These are phyloP conservation scores for Bucco capensis DNA, from an alignment of 2,113 vertebrate genomes.

Conservation along the genomic window DNA sequence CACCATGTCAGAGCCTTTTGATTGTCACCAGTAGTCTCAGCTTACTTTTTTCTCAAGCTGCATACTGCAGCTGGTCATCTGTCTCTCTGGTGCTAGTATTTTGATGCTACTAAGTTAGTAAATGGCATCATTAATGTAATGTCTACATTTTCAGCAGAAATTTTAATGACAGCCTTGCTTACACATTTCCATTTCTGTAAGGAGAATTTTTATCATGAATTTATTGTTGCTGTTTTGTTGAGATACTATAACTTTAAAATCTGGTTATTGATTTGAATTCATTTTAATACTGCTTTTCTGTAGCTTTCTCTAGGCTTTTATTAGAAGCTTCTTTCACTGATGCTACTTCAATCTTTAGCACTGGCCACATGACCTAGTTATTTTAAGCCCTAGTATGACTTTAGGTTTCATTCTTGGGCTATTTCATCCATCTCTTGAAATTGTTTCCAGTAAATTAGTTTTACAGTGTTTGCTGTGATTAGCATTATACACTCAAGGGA, in stretches of 20 bases:
- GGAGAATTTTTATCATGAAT: not conserved
- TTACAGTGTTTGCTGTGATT: slow-evolving; percentile 11
- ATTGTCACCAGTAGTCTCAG: not conserved
- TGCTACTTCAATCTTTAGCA: slow-evolving; percentile 10
- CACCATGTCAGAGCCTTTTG: not conserved
- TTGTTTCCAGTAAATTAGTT: slow-evolving; percentile 51
- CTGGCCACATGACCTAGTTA: slow-evolving; percentile 65
- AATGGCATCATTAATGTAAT: not conserved
- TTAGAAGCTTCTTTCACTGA: slow-evolving; percentile 21
- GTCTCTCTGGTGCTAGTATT: not conserved
- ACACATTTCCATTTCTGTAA: not conserved
- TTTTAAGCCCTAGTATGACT: slow-evolving; percentile 53
- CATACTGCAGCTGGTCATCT: not conserved
- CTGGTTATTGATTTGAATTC: not conserved
- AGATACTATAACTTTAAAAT: not conserved
- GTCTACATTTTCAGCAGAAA: not conserved
- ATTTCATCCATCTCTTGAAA: slow-evolving; percentile 45
- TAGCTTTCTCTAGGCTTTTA: slow-evolving; percentile 3
- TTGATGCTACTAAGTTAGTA: not conserved
- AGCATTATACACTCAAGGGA: slow-evolving; percentile 14
- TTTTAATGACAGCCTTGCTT: not conserved
- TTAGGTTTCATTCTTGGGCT: slow-evolving; percentile 64
- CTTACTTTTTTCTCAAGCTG: not conserved
- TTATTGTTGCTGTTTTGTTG: not conserved
- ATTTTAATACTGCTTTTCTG: not conserved